phyloP scores from a whole-genome alignment of 2,888 invertebrate species.

The Zygothrica quintamaculata region DNA sequence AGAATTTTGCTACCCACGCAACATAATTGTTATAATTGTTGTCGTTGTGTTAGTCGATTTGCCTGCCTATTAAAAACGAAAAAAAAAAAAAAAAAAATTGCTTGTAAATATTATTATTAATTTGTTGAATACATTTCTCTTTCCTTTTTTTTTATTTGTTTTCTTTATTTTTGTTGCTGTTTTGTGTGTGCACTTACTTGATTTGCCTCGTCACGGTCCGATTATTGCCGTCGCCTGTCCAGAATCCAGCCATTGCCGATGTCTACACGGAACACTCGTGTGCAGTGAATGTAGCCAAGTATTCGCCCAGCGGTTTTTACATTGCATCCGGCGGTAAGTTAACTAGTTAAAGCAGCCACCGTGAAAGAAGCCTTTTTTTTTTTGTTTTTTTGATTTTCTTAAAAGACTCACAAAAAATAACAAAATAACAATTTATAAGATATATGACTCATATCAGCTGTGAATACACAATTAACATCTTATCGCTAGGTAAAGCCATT shows the following conservation, averaged over 20 bases:
- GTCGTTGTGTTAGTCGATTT: conserved; percentile 11
- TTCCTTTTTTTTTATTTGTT: no score
- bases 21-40: conserved; percentile 39
- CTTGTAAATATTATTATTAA: conserved; percentile 51
- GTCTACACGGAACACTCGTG: conserved; percentile 99
- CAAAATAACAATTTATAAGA: conserved; percentile 1
- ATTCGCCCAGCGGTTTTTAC: conserved; percentile 98
- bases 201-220: conserved; percentile 55
- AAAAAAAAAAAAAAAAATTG: conserved; percentile 17
- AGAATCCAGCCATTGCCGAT: conserved; percentile 97
- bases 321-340: conserved; percentile 97
- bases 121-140: conserved; percentile 36
- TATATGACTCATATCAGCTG: conserved; percentile 46
- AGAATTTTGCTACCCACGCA: conserved; percentile 60
- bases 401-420: no score
- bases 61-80: no score
- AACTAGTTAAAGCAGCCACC: conserved; percentile 30
- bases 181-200: conserved; percentile 38
- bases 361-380: conserved; percentile 31
- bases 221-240: conserved; percentile 48
- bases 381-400: no score
- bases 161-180: conserved; percentile 28
- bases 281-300: conserved; percentile 98
- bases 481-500: not conserved
- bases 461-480: conserved; percentile 18